Evolutionary conservation across 2,888 invertebrate species (phyloP), one percentile per base, ranked within the genome.

Genomic region (Melinopterus prodromus): DNA sequence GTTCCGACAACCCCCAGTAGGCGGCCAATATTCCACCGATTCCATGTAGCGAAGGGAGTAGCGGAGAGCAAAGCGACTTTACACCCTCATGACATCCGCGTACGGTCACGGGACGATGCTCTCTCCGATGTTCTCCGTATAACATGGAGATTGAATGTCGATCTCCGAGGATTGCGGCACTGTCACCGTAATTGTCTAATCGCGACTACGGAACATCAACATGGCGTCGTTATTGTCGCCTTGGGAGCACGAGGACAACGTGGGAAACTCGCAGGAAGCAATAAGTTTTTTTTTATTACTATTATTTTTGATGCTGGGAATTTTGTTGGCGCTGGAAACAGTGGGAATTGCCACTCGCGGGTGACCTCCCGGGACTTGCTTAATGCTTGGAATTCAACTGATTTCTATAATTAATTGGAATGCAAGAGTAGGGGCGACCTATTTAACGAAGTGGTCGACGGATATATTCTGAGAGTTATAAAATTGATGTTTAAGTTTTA

Each of bases 1-100:
- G 83, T 80, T 80, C 80, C 81, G 84, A 83, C 83, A 81, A 82
- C 83, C 82, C 82, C 82, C 80, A 79, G 84, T 84, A 80, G 82
- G 83, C 79, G 70, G 70, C 36, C 36, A 26, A 35, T 15, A 6
- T 35, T 15, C 74, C 74, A 74, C n/a, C 74, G 74, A 74, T 35
- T 37, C n/a, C 35, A 74, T 26, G n/a, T 35, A 36, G 14, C 74
- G 74, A 36, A 71, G 74, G n/a, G 35, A 15, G 76, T 26, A 38
- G 15, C 53, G 26, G 76, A 69, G 53, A 38, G 14, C 69, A 53
- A 53, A 53, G 53, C 12, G 53, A 53, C 53, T 53, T 53, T 53
- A 4, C 53, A 12, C 53, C 12, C 53, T 12, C 5, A 12, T 53
- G 53, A 53, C 53, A 53, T 53, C 53, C 53, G 53, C 53, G 12